These are phyloP conservation scores for Falcaria lacertinaria DNA, from an alignment of 2,888 invertebrate genomes.

Conservation along the genomic window DNA sequence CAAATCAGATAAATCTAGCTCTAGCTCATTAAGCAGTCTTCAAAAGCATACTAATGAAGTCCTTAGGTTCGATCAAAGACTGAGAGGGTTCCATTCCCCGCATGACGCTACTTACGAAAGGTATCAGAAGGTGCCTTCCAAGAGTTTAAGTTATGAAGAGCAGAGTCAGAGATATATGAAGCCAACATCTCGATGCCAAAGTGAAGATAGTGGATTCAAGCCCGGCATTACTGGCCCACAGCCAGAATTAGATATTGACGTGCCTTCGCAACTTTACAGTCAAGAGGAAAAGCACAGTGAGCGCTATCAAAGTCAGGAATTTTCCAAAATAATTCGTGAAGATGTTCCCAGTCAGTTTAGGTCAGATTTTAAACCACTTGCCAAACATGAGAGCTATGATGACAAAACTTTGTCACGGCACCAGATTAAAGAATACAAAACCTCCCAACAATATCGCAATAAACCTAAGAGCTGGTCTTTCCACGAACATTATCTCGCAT, in stretches of 20 bases:
- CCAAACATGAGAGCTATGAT: conserved; percentile 83
- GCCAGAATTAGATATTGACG: conserved; percentile 77
- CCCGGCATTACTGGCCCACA: conserved; percentile 66
- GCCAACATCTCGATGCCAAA: conserved; percentile 79
- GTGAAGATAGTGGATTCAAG: conserved; percentile 78
- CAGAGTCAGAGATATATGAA: conserved; percentile 66
- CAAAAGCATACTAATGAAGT: conserved; percentile 68
- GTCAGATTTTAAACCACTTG: conserved; percentile 79
- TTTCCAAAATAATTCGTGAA: conserved; percentile 72
- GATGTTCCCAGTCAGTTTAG: conserved; percentile 60
- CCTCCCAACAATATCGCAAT: conserved; percentile 75
- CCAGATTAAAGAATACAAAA: conserved; percentile 82
- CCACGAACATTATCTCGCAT: conserved; percentile 81
- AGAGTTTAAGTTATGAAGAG: conserved; percentile 75
- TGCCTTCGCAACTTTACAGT: conserved; percentile 78
- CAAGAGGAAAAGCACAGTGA: conserved; percentile 82
- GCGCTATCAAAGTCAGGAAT: conserved; percentile 83
- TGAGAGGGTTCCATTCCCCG: conserved; percentile 46
- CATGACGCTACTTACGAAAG: conserved; percentile 53
- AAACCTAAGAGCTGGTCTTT: conserved; percentile 82
- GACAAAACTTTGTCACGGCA: conserved; percentile 82
- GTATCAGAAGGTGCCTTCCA: conserved; percentile 61
- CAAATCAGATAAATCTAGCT: conserved; percentile 75
- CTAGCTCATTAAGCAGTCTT: conserved; percentile 71
- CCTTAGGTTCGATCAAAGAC: conserved; percentile 57